Base-by-base conservation (phyloP, 2,113 vertebrate genomes). In the Dromaius novaehollandiae region DNA sequence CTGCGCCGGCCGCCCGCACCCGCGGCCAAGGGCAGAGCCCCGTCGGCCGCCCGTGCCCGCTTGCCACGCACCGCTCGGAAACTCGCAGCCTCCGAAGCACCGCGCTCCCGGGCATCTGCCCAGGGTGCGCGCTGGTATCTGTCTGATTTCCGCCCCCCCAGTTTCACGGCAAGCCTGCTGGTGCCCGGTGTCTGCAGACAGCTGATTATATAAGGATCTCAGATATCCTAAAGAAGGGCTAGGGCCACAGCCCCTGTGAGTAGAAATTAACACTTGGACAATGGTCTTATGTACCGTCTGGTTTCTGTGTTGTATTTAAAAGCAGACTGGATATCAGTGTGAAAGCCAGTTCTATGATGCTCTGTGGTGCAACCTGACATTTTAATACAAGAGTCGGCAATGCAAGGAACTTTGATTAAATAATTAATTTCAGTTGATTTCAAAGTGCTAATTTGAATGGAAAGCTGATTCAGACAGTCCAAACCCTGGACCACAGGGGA, bases 401-500 rank as follows among this genome's bases (percentile, higher is more conserved):
- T 12, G 25, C 30, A 83, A 93, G 28, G 64, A 94, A 75, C 46
- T 60, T 25, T 63, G 74, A 40, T 76, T 81, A 77, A 93, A 82
- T 93, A 91, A 80, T 93, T 82, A 70, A 68, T 88, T 81, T 86
- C 92, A 20, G 50, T 38, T 92, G 38, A 73, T 93, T 82, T 85
- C 78, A 44, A 88, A 87, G 50, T 78, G 78, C 89, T 60, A 82
- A 74, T 88, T 50, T 53, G 60, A 87, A 81, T 15, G 22, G 56
- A 92, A 75, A 82, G 38, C 75, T 68, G 76, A 50, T 24, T 73
- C 9, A 30, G 32, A 68, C 5, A 91, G 77, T 73, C 66, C 58
- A 74, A 85, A 88, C 28, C 20, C n/a, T 18, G 46, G 85, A 86
- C 89, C 51, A 75, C 64, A 86, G 50, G 38, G 64, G 56, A 80